Evolutionary conservation across 2,888 invertebrate species (phyloP).

Genomic region (Polymixis flavicincta): DNA sequence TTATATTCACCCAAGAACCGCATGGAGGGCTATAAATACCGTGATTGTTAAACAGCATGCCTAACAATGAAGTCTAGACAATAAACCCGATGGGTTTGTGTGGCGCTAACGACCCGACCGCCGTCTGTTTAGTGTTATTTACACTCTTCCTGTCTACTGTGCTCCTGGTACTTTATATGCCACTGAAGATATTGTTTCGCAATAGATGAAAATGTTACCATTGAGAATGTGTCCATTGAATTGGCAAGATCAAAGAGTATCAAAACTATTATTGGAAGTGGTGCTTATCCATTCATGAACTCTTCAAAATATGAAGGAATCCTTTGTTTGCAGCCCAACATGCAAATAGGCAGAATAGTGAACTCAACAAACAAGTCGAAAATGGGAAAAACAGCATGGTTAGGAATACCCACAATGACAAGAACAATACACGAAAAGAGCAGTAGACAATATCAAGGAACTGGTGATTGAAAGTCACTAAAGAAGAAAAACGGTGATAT

Average conservation of each 20-base stretch:
- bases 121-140: slow-evolving; percentile 50
- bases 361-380: not conserved
- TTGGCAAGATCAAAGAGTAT: slow-evolving; percentile 22
- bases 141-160: slow-evolving; percentile 21
- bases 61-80: slow-evolving; percentile 55
- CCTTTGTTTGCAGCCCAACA: not conserved
- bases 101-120: slow-evolving; percentile 31
- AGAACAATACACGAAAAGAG: not conserved
- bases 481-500: not conserved
- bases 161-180: slow-evolving; percentile 41
- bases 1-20: slow-evolving; percentile 27
- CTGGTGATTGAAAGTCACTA: not conserved
- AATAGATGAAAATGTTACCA: slow-evolving; percentile 6
- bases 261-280: slow-evolving; percentile 11
- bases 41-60: slow-evolving; percentile 31
- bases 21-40: slow-evolving; percentile 46
- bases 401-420: not conserved
- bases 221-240: not conserved
- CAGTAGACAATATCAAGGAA: not conserved
- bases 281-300: slow-evolving; percentile 15
- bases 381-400: not conserved
- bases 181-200: slow-evolving; percentile 15
- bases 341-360: not conserved
- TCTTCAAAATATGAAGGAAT: not conserved
- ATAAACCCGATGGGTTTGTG: slow-evolving; percentile 52